phyloP scores from a whole-genome alignment of 2,888 invertebrate species.

The Oligia fasciuncula region DNA sequence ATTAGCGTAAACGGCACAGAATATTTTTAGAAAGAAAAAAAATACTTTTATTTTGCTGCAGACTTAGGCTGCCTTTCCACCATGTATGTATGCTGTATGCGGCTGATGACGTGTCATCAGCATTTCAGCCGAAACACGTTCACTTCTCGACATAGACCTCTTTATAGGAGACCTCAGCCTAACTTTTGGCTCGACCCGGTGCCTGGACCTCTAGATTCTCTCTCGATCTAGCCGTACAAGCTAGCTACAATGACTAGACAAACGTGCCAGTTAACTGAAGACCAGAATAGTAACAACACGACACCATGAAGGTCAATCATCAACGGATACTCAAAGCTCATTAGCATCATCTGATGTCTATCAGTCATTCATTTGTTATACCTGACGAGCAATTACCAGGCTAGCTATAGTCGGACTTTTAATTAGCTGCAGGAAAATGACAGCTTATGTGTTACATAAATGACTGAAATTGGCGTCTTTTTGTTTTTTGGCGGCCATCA shows the following conservation, averaged over 20 bases:
- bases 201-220: neutral
- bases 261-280: neutral
- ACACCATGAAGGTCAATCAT: conserved; percentile 23
- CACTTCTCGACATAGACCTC: neutral
- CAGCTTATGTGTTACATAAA: no score
- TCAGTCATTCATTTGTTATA: conserved; percentile 41
- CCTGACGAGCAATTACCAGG: neutral
- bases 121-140: neutral
- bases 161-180: neutral
- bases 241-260: neutral
- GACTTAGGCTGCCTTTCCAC: neutral
- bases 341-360: conserved; percentile 29
- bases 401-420: neutral
- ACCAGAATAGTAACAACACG: neutral
- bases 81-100: neutral
- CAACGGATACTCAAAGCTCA: conserved; percentile 31
- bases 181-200: neutral
- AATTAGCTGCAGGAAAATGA: no score
- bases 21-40: neutral
- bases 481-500: no score
- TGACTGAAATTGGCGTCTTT: no score
- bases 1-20: neutral
- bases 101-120: neutral
- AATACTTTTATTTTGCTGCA: neutral
- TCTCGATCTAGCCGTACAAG: neutral